Conservation (phyloP, 2,888 invertebrate genomes). For the Strigamia transsilvanica region DNA sequence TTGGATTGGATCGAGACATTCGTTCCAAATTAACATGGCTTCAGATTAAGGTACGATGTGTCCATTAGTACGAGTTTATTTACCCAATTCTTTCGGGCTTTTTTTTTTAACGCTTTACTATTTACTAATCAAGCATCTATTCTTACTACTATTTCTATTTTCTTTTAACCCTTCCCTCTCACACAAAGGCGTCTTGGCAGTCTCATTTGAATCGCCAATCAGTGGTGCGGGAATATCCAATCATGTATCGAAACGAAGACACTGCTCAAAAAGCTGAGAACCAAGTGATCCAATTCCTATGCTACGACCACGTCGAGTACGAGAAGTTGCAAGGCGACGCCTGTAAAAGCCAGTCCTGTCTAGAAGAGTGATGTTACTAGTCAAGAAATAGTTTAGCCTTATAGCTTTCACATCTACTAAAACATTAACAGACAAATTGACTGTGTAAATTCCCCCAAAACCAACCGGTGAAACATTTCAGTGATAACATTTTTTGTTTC, state of each 20-base stretch:
- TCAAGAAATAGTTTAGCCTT: background rate
- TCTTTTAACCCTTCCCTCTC: background rate
- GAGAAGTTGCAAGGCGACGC: slow-evolving; percentile 54
- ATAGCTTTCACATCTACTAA: background rate
- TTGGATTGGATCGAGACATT: slow-evolving; percentile 54
- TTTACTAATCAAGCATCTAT: background rate
- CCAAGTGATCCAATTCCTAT: slow-evolving; percentile 54
- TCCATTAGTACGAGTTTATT: background rate
- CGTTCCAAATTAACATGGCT: slow-evolving; percentile 53
- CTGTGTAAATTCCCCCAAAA: background rate
- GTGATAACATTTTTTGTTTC: background rate
- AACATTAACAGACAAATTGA: background rate
- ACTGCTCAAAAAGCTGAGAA: slow-evolving; percentile 54
- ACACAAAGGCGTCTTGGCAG: slow-evolving; percentile 54
- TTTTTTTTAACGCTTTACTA: background rate
- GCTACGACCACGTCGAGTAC: slow-evolving; percentile 56
- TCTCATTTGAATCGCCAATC: slow-evolving; percentile 52
- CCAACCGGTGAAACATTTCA: background rate
- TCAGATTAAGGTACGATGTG: slow-evolving; percentile 55
- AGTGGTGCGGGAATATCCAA: slow-evolving; percentile 55
- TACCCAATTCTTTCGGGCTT: background rate
- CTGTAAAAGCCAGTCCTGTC: slow-evolving; percentile 55
- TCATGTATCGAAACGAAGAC: slow-evolving; percentile 54
- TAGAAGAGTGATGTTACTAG: slow-evolving; percentile 52
- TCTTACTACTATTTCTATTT: background rate